Evolutionary conservation across 2,797 vertebrate genomes (phyloP).

Genomic region (Gadopsis marmoratus): DNA sequence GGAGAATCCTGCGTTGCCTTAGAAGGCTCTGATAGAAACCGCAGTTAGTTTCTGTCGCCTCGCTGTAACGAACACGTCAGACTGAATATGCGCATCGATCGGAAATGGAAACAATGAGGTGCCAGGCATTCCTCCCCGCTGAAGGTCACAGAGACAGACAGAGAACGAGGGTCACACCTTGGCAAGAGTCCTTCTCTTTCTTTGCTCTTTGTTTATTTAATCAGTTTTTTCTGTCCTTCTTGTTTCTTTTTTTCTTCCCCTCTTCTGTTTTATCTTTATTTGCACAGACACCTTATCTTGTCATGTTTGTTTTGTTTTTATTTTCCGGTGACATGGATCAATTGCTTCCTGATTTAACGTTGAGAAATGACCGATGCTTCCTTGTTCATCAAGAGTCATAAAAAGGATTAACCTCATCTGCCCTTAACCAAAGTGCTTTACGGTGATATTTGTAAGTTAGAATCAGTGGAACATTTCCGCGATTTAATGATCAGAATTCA

Average conservation of each 20-base stretch:
- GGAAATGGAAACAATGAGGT: conserved; percentile 20
- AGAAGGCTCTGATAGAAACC: conserved; percentile 42
- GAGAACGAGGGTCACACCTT: neutral
- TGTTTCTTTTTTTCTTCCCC: neutral
- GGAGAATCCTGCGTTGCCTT: conserved; percentile 27
- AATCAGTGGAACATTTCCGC: neutral
- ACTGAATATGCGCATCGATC: neutral
- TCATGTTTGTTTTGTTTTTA: neutral
- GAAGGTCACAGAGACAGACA: neutral
- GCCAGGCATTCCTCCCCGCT: neutral
- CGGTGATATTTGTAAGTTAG: neutral
- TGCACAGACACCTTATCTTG: neutral
- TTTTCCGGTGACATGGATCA: neutral
- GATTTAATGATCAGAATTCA: neutral
- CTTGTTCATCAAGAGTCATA: neutral
- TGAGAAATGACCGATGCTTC: neutral
- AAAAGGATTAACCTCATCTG: neutral
- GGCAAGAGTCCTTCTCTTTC: neutral
- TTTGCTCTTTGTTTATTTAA: neutral
- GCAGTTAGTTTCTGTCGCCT: conserved; percentile 11
- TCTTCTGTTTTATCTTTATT: neutral
- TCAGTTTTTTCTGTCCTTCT: neutral
- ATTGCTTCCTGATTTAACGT: conserved; percentile 7
- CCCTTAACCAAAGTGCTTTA: neutral
- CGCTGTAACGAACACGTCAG: conserved; percentile 7